A percentile compares a stretch with the other conserved stretches of the same genome.
These are phyloP conservation scores for Cactoblastis cactorum DNA, from an alignment of 2,888 invertebrate genomes.

Conservation along the genomic window DNA sequence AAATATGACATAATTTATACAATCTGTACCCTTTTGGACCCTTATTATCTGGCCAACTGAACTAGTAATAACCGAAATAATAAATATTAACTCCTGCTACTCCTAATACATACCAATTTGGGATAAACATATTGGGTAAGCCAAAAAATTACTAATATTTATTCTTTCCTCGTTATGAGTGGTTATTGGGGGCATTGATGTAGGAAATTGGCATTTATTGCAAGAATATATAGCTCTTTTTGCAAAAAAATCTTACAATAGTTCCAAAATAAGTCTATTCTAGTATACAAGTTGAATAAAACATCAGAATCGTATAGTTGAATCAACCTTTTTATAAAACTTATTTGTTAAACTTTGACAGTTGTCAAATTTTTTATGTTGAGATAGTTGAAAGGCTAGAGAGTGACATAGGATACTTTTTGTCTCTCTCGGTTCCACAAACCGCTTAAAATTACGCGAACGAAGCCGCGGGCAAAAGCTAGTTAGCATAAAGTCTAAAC, in stretches of 20 bases:
- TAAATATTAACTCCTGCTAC: slow-evolving; percentile 1
- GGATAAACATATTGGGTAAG: slow-evolving; percentile 20
- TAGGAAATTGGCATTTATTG: neutral
- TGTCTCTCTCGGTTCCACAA: too few species aligned
- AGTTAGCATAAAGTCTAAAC: too few species aligned
- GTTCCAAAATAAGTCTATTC: neutral
- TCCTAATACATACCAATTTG: slow-evolving; percentile 22
- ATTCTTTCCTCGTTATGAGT: slow-evolving; percentile 13
- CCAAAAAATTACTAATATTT: slow-evolving; percentile 21
- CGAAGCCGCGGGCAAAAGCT: too few species aligned
- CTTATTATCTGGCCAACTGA: slow-evolving; percentile 6
- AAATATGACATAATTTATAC: neutral
- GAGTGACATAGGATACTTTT: too few species aligned
- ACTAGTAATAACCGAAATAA: slow-evolving; percentile 2
- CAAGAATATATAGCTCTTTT: neutral
- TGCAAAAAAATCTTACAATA: neutral
- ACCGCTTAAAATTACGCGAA: too few species aligned
- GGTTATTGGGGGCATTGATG: neutral
- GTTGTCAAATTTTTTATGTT: too few species aligned
- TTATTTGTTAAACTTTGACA: too few species aligned
- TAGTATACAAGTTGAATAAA: too few species aligned
- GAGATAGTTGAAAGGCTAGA: too few species aligned
- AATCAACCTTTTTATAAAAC: too few species aligned
- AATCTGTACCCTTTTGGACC: slow-evolving; percentile 3
- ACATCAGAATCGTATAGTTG: too few species aligned